Evolutionary conservation across 2,888 invertebrate genomes (phyloP).

Genomic region (Rhagonycha fulva): DNA sequence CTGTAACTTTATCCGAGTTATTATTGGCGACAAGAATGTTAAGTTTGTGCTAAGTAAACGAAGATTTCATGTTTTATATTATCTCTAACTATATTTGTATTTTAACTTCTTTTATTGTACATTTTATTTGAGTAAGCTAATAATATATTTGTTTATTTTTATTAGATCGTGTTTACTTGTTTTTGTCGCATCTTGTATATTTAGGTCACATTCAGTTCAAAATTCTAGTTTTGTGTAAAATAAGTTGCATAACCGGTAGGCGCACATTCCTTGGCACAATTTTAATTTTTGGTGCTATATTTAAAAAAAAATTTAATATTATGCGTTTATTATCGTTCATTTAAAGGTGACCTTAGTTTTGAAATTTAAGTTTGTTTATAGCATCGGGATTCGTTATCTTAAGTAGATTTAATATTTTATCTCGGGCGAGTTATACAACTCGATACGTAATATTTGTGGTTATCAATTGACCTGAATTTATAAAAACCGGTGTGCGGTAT

Average conservation of each 20-base stretch:
- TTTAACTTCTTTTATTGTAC: too few relatives aligned
- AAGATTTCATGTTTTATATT: neutral
- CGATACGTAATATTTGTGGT: neutral
- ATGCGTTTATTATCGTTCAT: neutral
- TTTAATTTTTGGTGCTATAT: neutral
- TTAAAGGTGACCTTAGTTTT: constrained; percentile 16
- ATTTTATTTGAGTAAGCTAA: neutral
- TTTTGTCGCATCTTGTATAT: neutral
- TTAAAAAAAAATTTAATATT: neutral
- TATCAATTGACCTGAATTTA: neutral
- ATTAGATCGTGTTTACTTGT: neutral
- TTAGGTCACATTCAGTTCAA: neutral
- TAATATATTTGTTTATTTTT: neutral
- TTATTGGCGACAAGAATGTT: constrained; percentile 65
- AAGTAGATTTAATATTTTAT: neutral
- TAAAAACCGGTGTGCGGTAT: neutral
- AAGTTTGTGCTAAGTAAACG: constrained; percentile 56
- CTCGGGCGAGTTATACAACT: neutral
- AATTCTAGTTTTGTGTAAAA: neutral
- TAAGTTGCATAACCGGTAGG: neutral
- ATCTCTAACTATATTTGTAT: too few relatives aligned
- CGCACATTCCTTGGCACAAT: neutral
- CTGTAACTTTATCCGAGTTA: constrained; percentile 65
- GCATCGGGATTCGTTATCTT: neutral
- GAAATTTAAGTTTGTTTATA: neutral